These are phyloP conservation scores for Lypha dubia DNA, from an alignment of 2,888 invertebrate species.

Conservation along the genomic window DNA sequence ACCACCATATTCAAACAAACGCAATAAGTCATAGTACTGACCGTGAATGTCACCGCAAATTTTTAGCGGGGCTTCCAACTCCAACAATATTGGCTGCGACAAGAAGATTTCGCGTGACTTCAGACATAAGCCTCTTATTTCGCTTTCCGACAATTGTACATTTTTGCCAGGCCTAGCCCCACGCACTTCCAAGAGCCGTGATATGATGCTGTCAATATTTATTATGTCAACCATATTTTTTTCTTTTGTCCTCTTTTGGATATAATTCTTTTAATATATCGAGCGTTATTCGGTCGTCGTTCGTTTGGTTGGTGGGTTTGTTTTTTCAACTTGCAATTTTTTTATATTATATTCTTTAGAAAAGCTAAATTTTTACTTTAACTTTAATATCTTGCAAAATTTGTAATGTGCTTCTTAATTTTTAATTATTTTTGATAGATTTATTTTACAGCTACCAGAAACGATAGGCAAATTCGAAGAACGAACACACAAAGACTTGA, in stretches of 20 bases:
- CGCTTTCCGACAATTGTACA: slow-evolving; percentile 99
- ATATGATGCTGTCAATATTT: slow-evolving; percentile 83
- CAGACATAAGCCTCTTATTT: slow-evolving; percentile 98
- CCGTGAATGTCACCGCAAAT: slow-evolving; percentile 99
- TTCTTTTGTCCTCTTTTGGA: slow-evolving; percentile 74
- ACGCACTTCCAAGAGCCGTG: slow-evolving; percentile 87
- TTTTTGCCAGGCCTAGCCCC: slow-evolving; percentile 99
- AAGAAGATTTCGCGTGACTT: slow-evolving; percentile 99
- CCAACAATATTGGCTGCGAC: slow-evolving; percentile 98
- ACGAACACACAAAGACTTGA: slow-evolving; percentile 78
- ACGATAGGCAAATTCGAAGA: slow-evolving; percentile 74
- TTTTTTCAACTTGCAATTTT: slow-evolving; percentile 61
- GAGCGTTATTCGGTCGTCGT: slow-evolving; percentile 70
- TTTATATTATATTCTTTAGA: slow-evolving; percentile 24
- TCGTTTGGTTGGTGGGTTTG: slow-evolving; percentile 66
- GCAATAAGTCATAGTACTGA: slow-evolving; percentile 98
- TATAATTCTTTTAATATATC: slow-evolving; percentile 58
- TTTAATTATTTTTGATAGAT: slow-evolving; percentile 77
- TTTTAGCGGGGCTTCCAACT: slow-evolving; percentile 99
- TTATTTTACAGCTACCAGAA: slow-evolving; percentile 77
- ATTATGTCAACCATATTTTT: slow-evolving; percentile 82
- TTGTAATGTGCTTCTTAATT: slow-evolving; percentile 74
- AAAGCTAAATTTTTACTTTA: slow-evolving; percentile 39
- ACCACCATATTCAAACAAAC: slow-evolving; percentile 99
- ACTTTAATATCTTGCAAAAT: slow-evolving; percentile 67